These are phyloP conservation scores for Terebella lapidaria DNA, from an alignment of 2,888 invertebrate species.

Conservation along the genomic window DNA sequence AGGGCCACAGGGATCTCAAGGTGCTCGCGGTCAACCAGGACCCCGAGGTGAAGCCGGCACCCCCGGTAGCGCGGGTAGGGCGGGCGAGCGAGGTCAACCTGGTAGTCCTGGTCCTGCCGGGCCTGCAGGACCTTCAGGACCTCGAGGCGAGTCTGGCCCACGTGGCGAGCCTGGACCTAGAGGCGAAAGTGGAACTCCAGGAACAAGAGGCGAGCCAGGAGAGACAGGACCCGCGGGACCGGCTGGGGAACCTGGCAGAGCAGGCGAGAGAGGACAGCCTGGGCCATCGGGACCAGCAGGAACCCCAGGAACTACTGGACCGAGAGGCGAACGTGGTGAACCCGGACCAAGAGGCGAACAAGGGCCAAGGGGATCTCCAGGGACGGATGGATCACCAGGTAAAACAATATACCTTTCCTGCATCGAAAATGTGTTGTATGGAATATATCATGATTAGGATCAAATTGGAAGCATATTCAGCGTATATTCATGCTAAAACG, in stretches of 20 bases:
- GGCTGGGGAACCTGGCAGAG: background rate
- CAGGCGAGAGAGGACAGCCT: background rate
- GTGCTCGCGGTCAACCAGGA: conserved; percentile 4
- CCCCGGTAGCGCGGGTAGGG: conserved; percentile 3
- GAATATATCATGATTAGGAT: too few relatives aligned
- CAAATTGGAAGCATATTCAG: too few relatives aligned
- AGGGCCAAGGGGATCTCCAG: background rate
- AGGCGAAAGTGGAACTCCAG: conserved; percentile 15
- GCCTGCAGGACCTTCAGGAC: conserved; percentile 8
- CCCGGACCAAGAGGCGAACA: conserved; percentile 19
- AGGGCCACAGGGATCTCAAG: conserved; percentile 2
- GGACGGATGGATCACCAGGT: background rate
- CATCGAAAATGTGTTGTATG: too few relatives aligned
- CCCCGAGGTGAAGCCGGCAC: conserved; percentile 4
- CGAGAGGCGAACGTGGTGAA: background rate
- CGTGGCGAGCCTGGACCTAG: conserved; percentile 10
- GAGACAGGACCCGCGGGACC: conserved; percentile 14
- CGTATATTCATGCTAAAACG: too few relatives aligned
- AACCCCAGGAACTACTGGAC: conserved; percentile 27
- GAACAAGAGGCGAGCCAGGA: conserved; percentile 12
- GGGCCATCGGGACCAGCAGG: conserved; percentile 30
- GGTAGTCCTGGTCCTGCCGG: conserved; percentile 9
- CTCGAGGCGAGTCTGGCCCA: conserved; percentile 10
- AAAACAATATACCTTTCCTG: too few relatives aligned
- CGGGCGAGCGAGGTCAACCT: conserved; percentile 9